phyloP scores from a whole-genome alignment of 2,113 vertebrate species.

The Procavia capensis region DNA sequence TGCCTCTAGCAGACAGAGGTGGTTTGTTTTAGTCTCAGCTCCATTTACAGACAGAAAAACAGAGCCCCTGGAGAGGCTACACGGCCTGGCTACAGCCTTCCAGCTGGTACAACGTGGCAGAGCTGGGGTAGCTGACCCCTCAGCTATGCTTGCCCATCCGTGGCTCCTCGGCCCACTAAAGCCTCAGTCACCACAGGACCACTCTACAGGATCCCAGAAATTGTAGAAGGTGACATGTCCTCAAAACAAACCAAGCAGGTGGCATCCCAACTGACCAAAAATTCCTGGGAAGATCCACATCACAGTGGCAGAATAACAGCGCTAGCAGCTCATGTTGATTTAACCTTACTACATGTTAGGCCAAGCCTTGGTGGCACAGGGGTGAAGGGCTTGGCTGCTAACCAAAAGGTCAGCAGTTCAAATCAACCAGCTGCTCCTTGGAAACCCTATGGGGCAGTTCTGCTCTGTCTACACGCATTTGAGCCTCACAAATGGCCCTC shows the following conservation, averaged over 20 bases:
- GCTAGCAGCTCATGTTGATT: not conserved
- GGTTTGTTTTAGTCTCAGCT: not conserved
- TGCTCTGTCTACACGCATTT: not conserved
- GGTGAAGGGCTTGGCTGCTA: too few species aligned
- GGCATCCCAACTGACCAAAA: not conserved
- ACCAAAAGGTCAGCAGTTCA: too few species aligned
- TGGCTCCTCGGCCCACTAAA: not conserved
- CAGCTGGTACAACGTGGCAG: not conserved
- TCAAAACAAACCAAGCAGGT: not conserved
- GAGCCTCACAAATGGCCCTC: not conserved
- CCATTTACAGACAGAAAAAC: not conserved
- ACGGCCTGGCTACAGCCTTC: not conserved
- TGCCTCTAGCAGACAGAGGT: not conserved
- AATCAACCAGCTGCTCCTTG: too few species aligned
- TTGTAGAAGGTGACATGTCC: not conserved
- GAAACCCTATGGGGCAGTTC: too few species aligned
- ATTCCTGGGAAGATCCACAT: not conserved
- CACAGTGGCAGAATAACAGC: not conserved
- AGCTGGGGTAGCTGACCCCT: not conserved
- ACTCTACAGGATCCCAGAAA: not conserved
- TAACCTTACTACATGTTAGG: not conserved
- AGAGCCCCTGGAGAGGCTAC: not conserved
- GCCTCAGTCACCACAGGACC: too few species aligned
- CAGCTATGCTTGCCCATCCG: not conserved
- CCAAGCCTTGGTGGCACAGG: too few species aligned